These are phyloP conservation scores for Pseudomyrmex sp. DNA, from an alignment of 1,140 invertebrate genomes.

Conservation along the genomic window DNA sequence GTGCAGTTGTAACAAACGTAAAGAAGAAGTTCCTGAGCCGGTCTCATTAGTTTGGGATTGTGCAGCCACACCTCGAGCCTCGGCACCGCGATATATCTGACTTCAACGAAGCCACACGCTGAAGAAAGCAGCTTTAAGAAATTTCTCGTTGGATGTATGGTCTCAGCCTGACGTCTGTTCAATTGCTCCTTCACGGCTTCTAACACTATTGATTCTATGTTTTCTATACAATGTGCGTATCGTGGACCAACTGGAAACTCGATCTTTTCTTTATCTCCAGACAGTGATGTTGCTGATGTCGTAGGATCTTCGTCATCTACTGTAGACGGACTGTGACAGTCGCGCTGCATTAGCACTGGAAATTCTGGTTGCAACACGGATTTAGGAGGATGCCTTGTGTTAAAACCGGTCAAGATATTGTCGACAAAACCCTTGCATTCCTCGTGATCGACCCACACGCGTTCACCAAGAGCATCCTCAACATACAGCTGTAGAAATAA, in stretches of 20 bases:
- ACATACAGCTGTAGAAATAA: constrained; percentile 91
- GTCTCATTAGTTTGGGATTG: constrained; percentile 96
- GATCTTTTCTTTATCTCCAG: constrained; percentile 84
- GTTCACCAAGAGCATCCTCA: constrained; percentile 96
- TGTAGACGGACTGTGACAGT: constrained; percentile 85
- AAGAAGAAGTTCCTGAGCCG: constrained; percentile 97
- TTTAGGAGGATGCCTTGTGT: constrained; percentile 91
- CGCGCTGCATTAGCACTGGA: constrained; percentile 83
- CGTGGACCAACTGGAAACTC: constrained; percentile 85
- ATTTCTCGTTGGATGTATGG: constrained; percentile 91
- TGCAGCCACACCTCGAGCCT: constrained; percentile 97
- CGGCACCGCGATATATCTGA: constrained; percentile 92
- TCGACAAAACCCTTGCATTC: constrained; percentile 97
- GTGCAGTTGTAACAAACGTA: constrained; percentile 96
- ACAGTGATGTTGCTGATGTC: constrained; percentile 76
- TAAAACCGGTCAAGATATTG: constrained; percentile 95
- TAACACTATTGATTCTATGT: constrained; percentile 93
- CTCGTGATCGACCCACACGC: constrained; percentile 96
- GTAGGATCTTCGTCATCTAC: constrained; percentile 87
- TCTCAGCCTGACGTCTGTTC: constrained; percentile 93
- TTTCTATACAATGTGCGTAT: constrained; percentile 88
- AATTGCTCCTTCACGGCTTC: constrained; percentile 96
- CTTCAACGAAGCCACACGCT: constrained; percentile 94
- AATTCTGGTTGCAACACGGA: constrained; percentile 87
- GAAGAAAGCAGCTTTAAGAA: constrained; percentile 94